Evolutionary conservation across 1,140 invertebrate species (phyloP).

Genomic region (Bombus confusus): DNA sequence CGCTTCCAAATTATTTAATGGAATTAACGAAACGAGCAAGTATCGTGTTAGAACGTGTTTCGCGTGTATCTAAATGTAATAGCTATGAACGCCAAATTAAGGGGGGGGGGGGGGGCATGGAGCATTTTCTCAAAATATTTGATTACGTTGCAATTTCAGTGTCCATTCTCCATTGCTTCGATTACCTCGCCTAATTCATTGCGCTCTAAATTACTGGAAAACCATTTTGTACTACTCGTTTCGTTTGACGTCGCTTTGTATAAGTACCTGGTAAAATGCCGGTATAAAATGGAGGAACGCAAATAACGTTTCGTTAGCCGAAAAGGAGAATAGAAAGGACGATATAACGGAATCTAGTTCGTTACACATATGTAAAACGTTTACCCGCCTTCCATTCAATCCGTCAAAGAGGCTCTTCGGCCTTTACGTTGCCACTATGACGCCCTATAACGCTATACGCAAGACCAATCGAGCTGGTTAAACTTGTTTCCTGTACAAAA

Average conservation of each 20-base stretch:
- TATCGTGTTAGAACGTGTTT: neutral
- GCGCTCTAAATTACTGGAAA: neutral
- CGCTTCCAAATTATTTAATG: no score
- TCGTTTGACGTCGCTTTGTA: neutral
- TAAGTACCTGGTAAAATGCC: neutral
- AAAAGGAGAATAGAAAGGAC: neutral
- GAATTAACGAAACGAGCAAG: no score
- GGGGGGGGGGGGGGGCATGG: no score
- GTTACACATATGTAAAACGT: neutral
- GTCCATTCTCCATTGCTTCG: neutral
- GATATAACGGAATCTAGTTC: neutral
- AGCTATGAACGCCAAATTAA: neutral
- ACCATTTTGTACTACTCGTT: neutral
- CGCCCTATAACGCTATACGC: neutral
- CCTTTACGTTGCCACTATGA: neutral
- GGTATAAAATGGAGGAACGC: neutral
- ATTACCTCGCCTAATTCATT: neutral
- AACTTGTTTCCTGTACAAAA: neutral
- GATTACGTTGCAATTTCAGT: neutral
- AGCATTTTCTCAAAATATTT: neutral
- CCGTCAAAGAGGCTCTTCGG: constrained; percentile 14
- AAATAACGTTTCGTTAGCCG: neutral
- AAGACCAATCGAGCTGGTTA: constrained; percentile 20
- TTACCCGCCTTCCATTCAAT: neutral
- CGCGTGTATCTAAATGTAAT: neutral